Base-by-base conservation (phyloP, 2,797 vertebrate species). In the Diplodus sargus region DNA sequence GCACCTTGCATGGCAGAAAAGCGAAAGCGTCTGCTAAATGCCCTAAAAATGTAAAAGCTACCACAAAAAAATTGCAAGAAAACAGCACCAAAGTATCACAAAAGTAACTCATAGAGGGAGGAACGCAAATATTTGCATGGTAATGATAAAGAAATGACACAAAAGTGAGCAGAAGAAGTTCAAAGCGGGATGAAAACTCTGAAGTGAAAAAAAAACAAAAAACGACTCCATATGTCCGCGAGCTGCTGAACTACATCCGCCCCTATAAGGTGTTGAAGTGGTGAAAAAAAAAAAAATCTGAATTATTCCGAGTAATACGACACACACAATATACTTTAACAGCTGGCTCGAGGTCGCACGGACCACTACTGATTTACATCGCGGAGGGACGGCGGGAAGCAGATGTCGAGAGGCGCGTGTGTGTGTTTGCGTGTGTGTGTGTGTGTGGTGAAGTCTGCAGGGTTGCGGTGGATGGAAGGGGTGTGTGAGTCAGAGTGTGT, bases 301-400 rank as follows among this genome's bases (percentile, higher is more conserved):
- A 83, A 78, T 83, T 71, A 82, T 78, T 65, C 78, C 34, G 60
- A 70, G 47, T 78, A 52, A 81, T 80, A 84, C 20, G 28, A 81
- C 52, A 80, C 72, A 79, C 17, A 67, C 49, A 61, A 64, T 86
- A 74, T 75, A 85, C 28, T 86, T 83, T 80, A 84, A 81, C 70
- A 81, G 52, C 76, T 78, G 81, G 64, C 48, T 87, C 16, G 74
- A 63, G 71, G 74, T 83, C 49, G 6, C 78, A 70, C 11, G 22
- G 25, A 45, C 62, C 72, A 45, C 70, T 23, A 6, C 60, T 83
- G 79, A 84, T 87, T 89, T 85, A 82, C 82, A 81, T 3, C 0
- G 60, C 39, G 39, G 60, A 48, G 73, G 58, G 57, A 74, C 48
- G 45, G 49, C 4, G 3, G 23, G 53, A 72, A 39, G 76, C 84